Percentiles rank a stretch among this genome's conserved stretches.
Evolutionary conservation across 2,888 invertebrate genomes (phyloP).

Genomic region (Oscheius sp.): DNA sequence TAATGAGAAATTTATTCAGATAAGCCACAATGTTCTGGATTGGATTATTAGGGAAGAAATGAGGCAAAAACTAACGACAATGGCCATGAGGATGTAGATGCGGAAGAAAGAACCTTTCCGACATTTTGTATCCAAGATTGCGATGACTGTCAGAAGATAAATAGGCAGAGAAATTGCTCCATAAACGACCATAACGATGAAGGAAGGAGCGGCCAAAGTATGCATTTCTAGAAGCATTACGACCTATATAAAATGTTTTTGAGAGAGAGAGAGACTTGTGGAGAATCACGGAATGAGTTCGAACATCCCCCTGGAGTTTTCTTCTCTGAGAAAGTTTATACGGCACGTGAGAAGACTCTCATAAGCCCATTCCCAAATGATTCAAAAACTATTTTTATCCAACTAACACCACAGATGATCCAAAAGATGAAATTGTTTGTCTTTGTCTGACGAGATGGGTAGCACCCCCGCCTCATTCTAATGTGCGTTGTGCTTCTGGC

Average conservation of each 20-base stretch:
- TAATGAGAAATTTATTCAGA: neutral
- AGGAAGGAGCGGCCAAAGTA: neutral
- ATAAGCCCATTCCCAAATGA: no score
- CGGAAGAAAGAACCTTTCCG: neutral
- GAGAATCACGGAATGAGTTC: no score
- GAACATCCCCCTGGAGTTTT: no score
- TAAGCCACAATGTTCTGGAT: conserved; percentile 4
- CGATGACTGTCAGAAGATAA: neutral
- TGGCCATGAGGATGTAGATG: neutral
- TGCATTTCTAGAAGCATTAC: neutral
- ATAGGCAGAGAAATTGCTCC: neutral
- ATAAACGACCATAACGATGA: neutral
- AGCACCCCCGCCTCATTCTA: no score
- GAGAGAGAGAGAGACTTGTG: neutral
- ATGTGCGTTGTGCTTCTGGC: no score
- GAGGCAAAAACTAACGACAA: neutral
- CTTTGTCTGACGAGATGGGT: no score
- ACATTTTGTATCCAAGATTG: neutral
- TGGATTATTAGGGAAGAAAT: neutral
- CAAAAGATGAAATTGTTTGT: no score
- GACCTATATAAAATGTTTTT: neutral
- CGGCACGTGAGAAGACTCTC: no score
- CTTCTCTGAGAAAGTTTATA: no score
- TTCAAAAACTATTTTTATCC: no score
- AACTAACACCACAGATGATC: no score